These are phyloP conservation scores for Furnarius figulus DNA, from an alignment of 2,113 vertebrate species.

Conservation along the genomic window DNA sequence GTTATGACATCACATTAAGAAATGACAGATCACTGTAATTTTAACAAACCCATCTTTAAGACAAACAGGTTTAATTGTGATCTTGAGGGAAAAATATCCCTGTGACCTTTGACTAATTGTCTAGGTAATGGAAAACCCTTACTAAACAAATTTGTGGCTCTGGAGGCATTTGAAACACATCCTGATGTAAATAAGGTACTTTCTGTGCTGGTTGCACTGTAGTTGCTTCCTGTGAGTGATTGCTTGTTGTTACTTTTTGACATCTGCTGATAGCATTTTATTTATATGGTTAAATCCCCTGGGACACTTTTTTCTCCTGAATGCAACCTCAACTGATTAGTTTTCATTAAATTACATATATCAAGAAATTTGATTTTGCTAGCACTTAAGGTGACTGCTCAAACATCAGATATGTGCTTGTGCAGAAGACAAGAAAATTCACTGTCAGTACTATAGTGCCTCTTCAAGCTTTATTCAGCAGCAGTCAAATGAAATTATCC, in stretches of 20 bases:
- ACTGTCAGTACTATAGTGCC: not conserved
- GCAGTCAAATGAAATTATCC: not conserved
- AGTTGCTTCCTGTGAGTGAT: constrained; percentile 39
- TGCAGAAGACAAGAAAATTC: not conserved
- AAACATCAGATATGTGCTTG: not conserved
- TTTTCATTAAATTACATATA: constrained; percentile 39
- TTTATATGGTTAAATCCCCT: constrained; percentile 50
- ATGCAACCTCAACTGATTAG: constrained; percentile 4
- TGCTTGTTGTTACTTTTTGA: constrained; percentile 62
- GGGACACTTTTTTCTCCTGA: constrained; percentile 28
- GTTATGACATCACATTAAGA: constrained; percentile 50
- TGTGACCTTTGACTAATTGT: constrained; percentile 59
- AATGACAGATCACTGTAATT: constrained; percentile 56
- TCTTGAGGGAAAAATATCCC: constrained; percentile 19
- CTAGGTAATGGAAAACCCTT: constrained; percentile 38
- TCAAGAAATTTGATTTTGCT: not conserved
- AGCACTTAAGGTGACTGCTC: not conserved
- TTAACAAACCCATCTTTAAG: constrained; percentile 48
- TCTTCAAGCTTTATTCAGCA: not conserved
- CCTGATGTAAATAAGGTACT: not conserved
- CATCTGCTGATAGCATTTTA: constrained; percentile 47
- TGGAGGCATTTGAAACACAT: constrained; percentile 32
- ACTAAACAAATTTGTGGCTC: constrained; percentile 61
- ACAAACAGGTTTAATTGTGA: constrained; percentile 60
- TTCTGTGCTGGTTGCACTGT: not conserved